A percentile compares a stretch with the other conserved stretches of the same genome.
phyloP scores from a whole-genome alignment of 1,140 invertebrate species.

The Uloborus diversus region DNA sequence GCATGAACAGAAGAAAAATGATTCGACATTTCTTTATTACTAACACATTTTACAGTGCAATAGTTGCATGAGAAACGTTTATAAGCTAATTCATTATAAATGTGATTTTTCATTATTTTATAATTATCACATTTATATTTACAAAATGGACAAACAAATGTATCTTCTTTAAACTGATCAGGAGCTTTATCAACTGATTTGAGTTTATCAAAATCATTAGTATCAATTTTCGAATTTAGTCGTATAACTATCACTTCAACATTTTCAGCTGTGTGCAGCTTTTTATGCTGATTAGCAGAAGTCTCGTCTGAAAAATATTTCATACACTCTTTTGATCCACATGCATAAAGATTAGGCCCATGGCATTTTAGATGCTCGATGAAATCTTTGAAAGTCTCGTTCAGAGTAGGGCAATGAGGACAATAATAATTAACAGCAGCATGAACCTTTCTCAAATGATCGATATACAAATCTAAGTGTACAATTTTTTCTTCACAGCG shows the following conservation, averaged over 20 bases:
- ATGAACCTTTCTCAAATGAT: slow-evolving; percentile 26
- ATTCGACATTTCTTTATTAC: neutral
- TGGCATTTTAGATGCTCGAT: slow-evolving; percentile 21
- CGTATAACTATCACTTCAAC: neutral
- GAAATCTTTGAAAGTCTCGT: neutral
- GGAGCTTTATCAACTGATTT: no score
- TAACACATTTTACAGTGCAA: neutral
- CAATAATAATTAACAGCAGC: slow-evolving; percentile 25
- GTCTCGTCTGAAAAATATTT: slow-evolving; percentile 21
- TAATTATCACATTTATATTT: slow-evolving; percentile 7
- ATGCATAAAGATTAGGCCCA: slow-evolving; percentile 32
- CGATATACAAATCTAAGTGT: neutral
- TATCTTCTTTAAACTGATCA: no score
- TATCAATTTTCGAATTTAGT: no score
- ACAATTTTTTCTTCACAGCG: neutral
- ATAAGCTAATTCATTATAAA: slow-evolving; percentile 38
- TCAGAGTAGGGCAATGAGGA: slow-evolving; percentile 18
- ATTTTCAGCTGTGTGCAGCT: neutral
- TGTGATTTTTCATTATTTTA: slow-evolving; percentile 34
- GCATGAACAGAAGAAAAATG: slow-evolving; percentile 8
- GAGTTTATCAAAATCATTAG: neutral
- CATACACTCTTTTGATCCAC: neutral
- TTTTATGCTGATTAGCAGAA: slow-evolving; percentile 1
- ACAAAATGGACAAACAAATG: slow-evolving; percentile 26
- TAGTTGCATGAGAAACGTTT: slow-evolving; percentile 9